phyloP scores from a whole-genome alignment of 2,888 invertebrate genomes.

The Drosophila tanythrix region DNA sequence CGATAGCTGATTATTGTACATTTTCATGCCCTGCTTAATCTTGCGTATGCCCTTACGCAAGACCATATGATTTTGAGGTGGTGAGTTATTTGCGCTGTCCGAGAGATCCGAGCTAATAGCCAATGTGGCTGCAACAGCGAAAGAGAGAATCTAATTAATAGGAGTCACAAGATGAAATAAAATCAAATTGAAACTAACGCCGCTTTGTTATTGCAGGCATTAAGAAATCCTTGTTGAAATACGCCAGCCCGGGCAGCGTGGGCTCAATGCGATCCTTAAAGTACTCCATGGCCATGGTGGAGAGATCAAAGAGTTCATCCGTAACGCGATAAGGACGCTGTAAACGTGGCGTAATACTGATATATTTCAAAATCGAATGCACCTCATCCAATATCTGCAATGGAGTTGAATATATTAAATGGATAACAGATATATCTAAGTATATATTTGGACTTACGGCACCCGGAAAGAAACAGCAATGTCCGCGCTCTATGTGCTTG shows the following conservation, averaged over 20 bases:
- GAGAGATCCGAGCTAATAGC: slow-evolving; percentile 82
- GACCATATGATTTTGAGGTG: slow-evolving; percentile 94
- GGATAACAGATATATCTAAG: background rate
- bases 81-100: slow-evolving; percentile 84
- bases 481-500: slow-evolving; percentile 96
- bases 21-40: slow-evolving; percentile 95
- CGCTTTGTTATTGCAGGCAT: slow-evolving; percentile 83
- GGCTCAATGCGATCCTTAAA: slow-evolving; percentile 97
- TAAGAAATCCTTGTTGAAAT: slow-evolving; percentile 93
- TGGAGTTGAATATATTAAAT: background rate
- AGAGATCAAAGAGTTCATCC: slow-evolving; percentile 96
- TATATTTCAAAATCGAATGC: slow-evolving; percentile 92
- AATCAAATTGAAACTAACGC: slow-evolving; percentile 62
- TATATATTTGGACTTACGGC: slow-evolving; percentile 87
- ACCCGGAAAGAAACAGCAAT: slow-evolving; percentile 97
- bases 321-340: slow-evolving; percentile 96
- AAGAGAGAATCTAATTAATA: slow-evolving; percentile 53
- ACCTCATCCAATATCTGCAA: slow-evolving; percentile 95
- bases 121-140: slow-evolving; percentile 75
- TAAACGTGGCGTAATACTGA: slow-evolving; percentile 92
- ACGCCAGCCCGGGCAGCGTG: slow-evolving; percentile 93
- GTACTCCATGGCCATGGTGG: slow-evolving; percentile 99
- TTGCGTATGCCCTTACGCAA: slow-evolving; percentile 93
- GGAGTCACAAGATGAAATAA: background rate
- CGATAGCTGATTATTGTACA: slow-evolving; percentile 93